phyloP scores from a whole-genome alignment of 2,113 vertebrate genomes.

The Corythaeola cristata region DNA sequence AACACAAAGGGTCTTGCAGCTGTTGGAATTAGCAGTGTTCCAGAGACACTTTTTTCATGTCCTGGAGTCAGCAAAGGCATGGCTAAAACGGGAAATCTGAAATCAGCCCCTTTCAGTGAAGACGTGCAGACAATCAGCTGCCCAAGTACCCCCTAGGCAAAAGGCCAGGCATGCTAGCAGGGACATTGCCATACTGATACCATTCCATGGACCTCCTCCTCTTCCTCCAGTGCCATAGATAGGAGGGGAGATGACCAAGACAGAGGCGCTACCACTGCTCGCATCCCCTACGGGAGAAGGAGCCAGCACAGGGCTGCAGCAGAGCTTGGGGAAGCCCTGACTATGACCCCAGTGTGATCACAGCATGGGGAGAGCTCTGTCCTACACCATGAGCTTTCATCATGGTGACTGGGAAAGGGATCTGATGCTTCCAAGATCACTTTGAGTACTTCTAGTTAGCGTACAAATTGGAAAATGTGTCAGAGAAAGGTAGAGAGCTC shows the following conservation, averaged over 20 bases:
- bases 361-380: background rate
- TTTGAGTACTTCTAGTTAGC: background rate
- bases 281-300: rapidly evolving
- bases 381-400: background rate
- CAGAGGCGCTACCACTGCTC: background rate
- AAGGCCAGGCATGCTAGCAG: background rate
- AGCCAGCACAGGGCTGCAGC: background rate
- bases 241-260: background rate
- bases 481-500: background rate
- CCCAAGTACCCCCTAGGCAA: background rate
- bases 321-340: background rate
- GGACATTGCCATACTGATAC: background rate
- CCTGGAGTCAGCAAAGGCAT: background rate
- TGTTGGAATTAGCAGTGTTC: background rate
- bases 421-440: background rate
- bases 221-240: background rate
- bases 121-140: rapidly evolving
- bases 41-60: background rate
- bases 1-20: background rate
- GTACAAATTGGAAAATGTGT: background rate
- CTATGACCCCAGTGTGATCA: rapidly evolving
- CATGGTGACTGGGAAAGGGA: background rate
- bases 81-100: background rate
- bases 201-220: background rate
- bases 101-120: background rate